Conservation (phyloP, 2,888 invertebrate genomes). For the Himalopsyche anomala region DNA sequence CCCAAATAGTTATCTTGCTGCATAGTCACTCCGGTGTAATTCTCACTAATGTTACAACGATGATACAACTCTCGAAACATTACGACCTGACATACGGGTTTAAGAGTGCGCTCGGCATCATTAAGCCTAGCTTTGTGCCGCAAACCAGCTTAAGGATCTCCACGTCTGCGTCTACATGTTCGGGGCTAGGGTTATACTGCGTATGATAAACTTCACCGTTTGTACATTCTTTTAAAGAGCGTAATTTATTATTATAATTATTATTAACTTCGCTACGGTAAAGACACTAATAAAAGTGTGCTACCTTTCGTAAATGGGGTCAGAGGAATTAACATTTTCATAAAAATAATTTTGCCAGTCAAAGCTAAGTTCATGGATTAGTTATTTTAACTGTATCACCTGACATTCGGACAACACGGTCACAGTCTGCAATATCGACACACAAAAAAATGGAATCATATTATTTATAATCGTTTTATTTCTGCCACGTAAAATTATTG, state of each 20-base stretch:
- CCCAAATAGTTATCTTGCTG: too few species aligned
- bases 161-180: not conserved
- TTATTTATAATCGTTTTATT: too few species aligned
- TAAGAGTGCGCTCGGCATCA: constrained; percentile 23
- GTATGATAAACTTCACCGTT: constrained; percentile 4
- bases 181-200: not conserved
- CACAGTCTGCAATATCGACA: too few species aligned
- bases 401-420: too few species aligned
- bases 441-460: too few species aligned
- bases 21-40: not conserved
- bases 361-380: too few species aligned
- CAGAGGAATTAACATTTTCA: too few species aligned
- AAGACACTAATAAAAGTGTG: not conserved
- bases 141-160: constrained; percentile 22
- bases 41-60: constrained; percentile 22
- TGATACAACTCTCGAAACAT: constrained; percentile 25
- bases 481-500: too few species aligned
- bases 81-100: constrained; percentile 16
- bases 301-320: too few species aligned
- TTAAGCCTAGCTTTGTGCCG: not conserved
- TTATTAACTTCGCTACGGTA: not conserved
- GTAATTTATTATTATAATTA: not conserved
- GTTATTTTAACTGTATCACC: too few species aligned
- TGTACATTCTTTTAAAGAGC: constrained; percentile 2
- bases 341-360: too few species aligned